phyloP scores from a whole-genome alignment of 1,140 invertebrate genomes.

The Brachionus rubens region DNA sequence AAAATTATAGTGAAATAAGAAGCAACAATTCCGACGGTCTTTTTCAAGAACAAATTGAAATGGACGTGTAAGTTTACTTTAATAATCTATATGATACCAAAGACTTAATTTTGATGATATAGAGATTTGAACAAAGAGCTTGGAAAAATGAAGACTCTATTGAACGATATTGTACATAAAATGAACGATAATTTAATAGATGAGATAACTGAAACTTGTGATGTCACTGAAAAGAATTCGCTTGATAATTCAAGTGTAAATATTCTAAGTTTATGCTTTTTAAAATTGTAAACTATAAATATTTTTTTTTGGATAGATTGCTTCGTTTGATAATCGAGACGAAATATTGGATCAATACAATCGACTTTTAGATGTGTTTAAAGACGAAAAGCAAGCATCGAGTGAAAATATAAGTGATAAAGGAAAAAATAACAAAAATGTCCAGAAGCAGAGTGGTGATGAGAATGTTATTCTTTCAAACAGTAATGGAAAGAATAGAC shows the following conservation, averaged over 20 bases:
- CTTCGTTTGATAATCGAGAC: conserved; percentile 21
- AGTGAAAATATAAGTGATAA: background rate
- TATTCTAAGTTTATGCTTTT: background rate
- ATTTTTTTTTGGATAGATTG: background rate
- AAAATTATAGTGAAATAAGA: conserved; percentile 17
- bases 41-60: background rate
- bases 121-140: conserved; percentile 45
- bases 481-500: too few species aligned
- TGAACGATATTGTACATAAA: conserved; percentile 38
- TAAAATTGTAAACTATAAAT: background rate
- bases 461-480: too few species aligned
- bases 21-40: background rate
- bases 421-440: background rate
- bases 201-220: background rate
- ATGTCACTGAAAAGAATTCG: background rate
- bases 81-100: too few species aligned
- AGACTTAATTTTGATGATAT: too few species aligned
- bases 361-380: conserved; percentile 39
- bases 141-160: conserved; percentile 35
- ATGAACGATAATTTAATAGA: conserved; percentile 42
- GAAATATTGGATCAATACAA: conserved; percentile 31
- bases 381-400: background rate
- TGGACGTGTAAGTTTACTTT: conserved; percentile 4
- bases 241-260: conserved; percentile 35
- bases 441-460: background rate